A percentile compares a stretch with the other conserved stretches of the same genome.
These are phyloP conservation scores for Emydoidea blandingii DNA, from an alignment of 2,797 vertebrate species.

Conservation along the genomic window DNA sequence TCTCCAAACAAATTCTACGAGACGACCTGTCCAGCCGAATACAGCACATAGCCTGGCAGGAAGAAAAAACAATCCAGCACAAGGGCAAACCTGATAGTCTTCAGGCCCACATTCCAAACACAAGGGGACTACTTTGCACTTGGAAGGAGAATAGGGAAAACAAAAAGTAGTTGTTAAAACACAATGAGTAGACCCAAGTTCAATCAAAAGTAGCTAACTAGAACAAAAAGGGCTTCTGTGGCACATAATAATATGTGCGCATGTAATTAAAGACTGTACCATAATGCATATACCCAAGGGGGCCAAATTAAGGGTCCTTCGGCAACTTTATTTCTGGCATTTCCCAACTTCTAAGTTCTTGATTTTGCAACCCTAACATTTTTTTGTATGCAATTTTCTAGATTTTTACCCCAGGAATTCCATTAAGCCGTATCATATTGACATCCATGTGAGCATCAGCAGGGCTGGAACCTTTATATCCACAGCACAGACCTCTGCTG, in stretches of 20 bases:
- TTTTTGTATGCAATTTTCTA: no score
- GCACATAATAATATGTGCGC: not conserved
- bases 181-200: not conserved
- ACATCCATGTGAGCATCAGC: no score
- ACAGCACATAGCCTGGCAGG: not conserved
- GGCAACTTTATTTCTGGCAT: no score
- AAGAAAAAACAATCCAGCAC: not conserved
- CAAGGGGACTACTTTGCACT: no score
- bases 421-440: no score
- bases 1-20: not conserved
- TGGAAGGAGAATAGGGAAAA: not conserved
- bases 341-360: no score
- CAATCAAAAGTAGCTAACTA: not conserved
- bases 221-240: not conserved
- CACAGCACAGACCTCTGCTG: no score
- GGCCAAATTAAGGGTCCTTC: not conserved
- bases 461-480: no score
- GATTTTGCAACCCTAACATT: no score
- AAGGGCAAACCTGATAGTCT: not conserved
- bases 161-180: not conserved
- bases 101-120: not conserved
- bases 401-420: no score
- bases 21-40: not conserved
- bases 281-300: not conserved
- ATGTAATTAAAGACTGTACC: not conserved